These are phyloP conservation scores for Orthonevra nobilis DNA, from an alignment of 2,888 invertebrate genomes.

Conservation along the genomic window DNA sequence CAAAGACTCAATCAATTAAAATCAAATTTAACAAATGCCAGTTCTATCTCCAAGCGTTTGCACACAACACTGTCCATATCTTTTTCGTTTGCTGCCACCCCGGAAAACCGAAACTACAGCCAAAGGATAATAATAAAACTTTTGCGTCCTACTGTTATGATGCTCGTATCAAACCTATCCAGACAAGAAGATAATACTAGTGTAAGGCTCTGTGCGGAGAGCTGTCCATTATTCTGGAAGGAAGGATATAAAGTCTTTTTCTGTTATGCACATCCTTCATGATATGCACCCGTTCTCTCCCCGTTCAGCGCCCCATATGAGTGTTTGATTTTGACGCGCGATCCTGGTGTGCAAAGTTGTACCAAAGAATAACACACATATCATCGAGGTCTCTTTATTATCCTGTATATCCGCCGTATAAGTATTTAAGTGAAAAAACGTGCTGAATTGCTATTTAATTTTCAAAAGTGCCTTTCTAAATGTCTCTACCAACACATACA, in stretches of 20 bases:
- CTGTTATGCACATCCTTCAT: constrained; percentile 47
- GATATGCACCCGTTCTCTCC: constrained; percentile 18
- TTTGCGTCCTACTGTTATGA: constrained; percentile 13
- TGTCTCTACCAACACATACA: constrained; percentile 43
- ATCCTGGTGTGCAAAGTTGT: constrained; percentile 22
- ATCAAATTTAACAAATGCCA: constrained; percentile 62
- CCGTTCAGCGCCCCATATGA: too few relatives aligned
- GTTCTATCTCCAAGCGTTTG: background rate
- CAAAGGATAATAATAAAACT: constrained; percentile 48
- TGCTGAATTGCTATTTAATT: constrained; percentile 71
- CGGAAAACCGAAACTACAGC: constrained; percentile 54
- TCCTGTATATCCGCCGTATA: constrained; percentile 57
- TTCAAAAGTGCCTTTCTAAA: constrained; percentile 68
- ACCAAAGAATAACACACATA: constrained; percentile 48
- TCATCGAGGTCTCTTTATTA: constrained; percentile 64
- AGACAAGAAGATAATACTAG: constrained; percentile 23
- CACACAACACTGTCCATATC: constrained; percentile 35
- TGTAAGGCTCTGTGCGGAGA: constrained; percentile 26
- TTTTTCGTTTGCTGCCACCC: constrained; percentile 33
- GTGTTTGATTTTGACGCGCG: background rate
- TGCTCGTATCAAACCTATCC: constrained; percentile 8
- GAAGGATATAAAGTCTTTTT: constrained; percentile 41
- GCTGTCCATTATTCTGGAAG: constrained; percentile 65
- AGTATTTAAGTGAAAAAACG: constrained; percentile 70
- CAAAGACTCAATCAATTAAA: constrained; percentile 63